phyloP scores from a whole-genome alignment of 1,140 invertebrate genomes.

The Conus betulinus region DNA sequence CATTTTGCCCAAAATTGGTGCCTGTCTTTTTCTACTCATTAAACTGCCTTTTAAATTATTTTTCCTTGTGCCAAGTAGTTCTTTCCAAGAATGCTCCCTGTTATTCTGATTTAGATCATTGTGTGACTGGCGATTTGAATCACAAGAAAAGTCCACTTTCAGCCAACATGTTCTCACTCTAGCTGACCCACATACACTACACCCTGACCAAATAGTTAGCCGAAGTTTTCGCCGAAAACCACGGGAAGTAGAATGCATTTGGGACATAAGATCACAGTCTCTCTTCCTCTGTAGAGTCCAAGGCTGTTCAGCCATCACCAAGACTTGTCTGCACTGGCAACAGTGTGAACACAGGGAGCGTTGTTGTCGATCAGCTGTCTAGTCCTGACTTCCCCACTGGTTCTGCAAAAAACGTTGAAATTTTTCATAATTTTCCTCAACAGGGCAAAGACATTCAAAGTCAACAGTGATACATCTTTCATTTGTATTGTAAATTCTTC shows the following conservation, averaged over 20 bases:
- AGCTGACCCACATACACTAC: neutral
- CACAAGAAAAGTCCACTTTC: neutral
- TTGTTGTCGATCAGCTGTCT: constrained; percentile 17
- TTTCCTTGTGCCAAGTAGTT: too few relatives aligned
- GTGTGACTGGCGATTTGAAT: neutral
- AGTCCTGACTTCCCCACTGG: constrained; percentile 56
- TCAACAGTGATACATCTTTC: too few relatives aligned
- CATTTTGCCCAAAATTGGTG: too few relatives aligned
- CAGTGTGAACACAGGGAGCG: neutral
- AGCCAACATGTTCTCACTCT: neutral
- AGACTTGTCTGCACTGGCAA: neutral
- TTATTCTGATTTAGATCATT: too few relatives aligned
- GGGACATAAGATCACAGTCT: neutral
- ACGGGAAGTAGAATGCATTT: neutral
- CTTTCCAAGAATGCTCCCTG: too few relatives aligned
- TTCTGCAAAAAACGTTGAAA: constrained; percentile 21
- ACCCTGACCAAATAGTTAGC: constrained; percentile 1
- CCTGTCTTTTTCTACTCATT: too few relatives aligned
- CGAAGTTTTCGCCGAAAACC: neutral
- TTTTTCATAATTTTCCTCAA: too few relatives aligned
- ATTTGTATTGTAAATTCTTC: too few relatives aligned
- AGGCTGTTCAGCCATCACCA: neutral
- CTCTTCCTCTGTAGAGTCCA: neutral
- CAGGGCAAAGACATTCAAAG: too few relatives aligned
- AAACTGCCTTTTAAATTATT: too few relatives aligned